Evolutionary conservation across 2,888 invertebrate genomes (phyloP).

Genomic region (Gortyna flavago): DNA sequence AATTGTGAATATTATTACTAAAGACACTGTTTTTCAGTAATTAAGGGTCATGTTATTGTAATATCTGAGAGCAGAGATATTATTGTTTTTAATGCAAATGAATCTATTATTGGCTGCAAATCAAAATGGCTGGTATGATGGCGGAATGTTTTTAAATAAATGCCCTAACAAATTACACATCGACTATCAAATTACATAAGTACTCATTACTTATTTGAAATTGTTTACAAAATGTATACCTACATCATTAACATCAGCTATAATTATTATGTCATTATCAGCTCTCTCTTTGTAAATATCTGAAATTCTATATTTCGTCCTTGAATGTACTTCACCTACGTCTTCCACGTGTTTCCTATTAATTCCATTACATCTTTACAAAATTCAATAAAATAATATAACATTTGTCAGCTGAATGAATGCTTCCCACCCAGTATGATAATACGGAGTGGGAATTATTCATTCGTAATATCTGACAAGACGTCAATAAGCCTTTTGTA

Average conservation of each 20-base stretch:
- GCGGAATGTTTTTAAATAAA: background rate
- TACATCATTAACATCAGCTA: background rate
- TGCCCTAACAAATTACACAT: too few species aligned
- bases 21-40: background rate
- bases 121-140: rapidly evolving
- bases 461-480: conserved; percentile 8
- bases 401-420: background rate
- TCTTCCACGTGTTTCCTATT: background rate
- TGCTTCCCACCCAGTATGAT: background rate
- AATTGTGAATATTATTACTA: background rate
- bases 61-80: background rate
- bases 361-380: background rate
- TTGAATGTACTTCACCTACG: background rate
- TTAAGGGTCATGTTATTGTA: background rate
- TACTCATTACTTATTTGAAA: background rate
- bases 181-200: too few species aligned
- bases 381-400: background rate
- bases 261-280: background rate
- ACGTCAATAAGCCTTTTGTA: conserved; percentile 23
- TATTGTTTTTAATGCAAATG: background rate
- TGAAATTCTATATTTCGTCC: background rate
- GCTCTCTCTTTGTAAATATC: background rate
- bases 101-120: background rate
- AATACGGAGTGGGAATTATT: background rate
- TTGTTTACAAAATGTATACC: background rate